phyloP scores from a whole-genome alignment of 2,797 vertebrate species.

The Borostomias antarcticus region DNA sequence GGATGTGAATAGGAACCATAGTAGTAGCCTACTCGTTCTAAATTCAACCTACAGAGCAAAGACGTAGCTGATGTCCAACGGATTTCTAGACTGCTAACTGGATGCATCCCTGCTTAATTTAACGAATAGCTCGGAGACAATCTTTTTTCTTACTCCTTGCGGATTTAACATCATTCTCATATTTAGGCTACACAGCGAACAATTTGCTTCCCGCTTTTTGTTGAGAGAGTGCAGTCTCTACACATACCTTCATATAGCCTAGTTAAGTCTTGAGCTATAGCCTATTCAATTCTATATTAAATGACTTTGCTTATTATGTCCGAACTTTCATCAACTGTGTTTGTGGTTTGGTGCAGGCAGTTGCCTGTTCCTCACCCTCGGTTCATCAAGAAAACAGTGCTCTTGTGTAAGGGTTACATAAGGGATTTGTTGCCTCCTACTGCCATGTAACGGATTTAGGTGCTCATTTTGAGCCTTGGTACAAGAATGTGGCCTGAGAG shows the following conservation, averaged over 20 bases:
- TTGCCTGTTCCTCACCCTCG: constrained; percentile 37
- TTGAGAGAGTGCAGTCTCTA: not conserved
- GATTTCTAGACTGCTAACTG: not conserved
- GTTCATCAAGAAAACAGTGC: constrained; percentile 51
- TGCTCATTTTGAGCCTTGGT: constrained; percentile 46
- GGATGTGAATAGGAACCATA: constrained; percentile 52
- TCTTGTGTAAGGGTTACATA: constrained; percentile 78
- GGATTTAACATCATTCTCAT: constrained; percentile 1
- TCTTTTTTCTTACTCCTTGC: not conserved
- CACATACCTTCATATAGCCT: too few species aligned
- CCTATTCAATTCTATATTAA: too few species aligned
- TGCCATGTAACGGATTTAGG: constrained; percentile 53
- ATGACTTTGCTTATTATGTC: not conserved
- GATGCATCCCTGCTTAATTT: not conserved
- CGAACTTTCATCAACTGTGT: constrained; percentile 8
- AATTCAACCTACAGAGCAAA: constrained; percentile 10
- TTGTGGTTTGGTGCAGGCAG: constrained; percentile 40
- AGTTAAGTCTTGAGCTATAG: too few species aligned
- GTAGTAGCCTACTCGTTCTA: constrained; percentile 12
- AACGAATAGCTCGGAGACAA: not conserved
- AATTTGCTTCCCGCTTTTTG: not conserved
- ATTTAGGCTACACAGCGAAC: not conserved
- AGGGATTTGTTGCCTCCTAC: constrained; percentile 67
- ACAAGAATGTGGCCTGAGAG: too few species aligned
- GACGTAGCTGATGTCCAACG: not conserved